Evolutionary conservation across 2,113 vertebrate species (phyloP).

Genomic region (Oryzias celebensis): DNA sequence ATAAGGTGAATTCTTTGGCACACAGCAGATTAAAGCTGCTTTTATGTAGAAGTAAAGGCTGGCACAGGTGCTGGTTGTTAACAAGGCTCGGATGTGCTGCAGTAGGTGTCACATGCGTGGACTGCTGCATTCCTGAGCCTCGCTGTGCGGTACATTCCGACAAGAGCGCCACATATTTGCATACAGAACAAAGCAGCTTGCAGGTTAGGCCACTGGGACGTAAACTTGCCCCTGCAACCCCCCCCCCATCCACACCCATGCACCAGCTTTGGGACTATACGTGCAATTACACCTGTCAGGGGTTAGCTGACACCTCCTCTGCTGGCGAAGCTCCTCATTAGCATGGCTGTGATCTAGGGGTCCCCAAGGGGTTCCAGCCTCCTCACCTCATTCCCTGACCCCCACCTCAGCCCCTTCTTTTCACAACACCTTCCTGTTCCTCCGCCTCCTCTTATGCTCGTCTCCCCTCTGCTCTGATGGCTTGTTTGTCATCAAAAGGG

Average conservation of each 20-base stretch:
- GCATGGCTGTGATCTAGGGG: conserved; percentile 82
- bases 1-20: not conserved
- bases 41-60: conserved; percentile 1
- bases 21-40: conserved; percentile 5
- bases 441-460: conserved; percentile 41
- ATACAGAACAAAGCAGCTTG: conserved; percentile 78
- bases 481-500: conserved; percentile 73
- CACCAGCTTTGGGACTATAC: conserved; percentile 43
- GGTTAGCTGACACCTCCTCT: conserved; percentile 81
- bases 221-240: conserved; percentile 59
- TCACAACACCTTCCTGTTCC: conserved; percentile 1
- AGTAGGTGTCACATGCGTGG: conserved; percentile 8
- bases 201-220: conserved; percentile 73
- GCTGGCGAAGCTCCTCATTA: conserved; percentile 83
- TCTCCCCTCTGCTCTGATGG: conserved; percentile 71
- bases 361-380: conserved; percentile 76
- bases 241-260: conserved; percentile 31
- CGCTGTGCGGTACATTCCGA: conserved; percentile 65
- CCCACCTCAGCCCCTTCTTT: conserved; percentile 41
- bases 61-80: conserved; percentile 41
- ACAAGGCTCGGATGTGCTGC: conserved; percentile 27
- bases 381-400: conserved; percentile 70
- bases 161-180: conserved; percentile 73
- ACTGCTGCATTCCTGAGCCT: conserved; percentile 59
- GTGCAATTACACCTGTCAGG: conserved; percentile 78